A percentile compares a stretch with the other conserved stretches of the same genome.
Evolutionary conservation across 1,140 invertebrate genomes (phyloP).

Genomic region (Caenorhabditis latens): DNA sequence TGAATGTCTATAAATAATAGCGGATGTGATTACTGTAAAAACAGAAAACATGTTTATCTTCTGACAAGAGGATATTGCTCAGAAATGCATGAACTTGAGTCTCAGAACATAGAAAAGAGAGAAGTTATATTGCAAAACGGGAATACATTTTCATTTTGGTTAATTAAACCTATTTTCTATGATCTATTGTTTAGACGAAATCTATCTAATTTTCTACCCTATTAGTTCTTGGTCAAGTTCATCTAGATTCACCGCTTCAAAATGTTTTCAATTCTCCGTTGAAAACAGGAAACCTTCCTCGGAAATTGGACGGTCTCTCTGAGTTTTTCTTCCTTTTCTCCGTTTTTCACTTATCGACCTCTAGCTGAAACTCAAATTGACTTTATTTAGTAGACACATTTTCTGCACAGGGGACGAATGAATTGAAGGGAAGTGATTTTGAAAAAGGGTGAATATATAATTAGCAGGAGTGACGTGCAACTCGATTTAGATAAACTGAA

Average conservation of each 20-base stretch:
- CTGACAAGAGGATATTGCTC: not conserved
- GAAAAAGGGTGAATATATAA: slow-evolving; percentile 20
- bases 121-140: not conserved
- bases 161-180: not conserved
- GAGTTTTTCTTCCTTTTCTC: not conserved
- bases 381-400: slow-evolving; percentile 4
- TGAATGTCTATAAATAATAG: not conserved
- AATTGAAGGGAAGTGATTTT: slow-evolving; percentile 24
- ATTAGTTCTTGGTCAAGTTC: not conserved
- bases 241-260: not conserved
- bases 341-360: not conserved
- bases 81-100: not conserved
- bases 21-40: not conserved
- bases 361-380: slow-evolving; percentile 41
- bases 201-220: not conserved
- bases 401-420: not conserved
- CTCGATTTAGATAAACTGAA: not conserved
- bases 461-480: slow-evolving; percentile 30
- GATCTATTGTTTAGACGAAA: too few species aligned
- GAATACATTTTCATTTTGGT: not conserved
- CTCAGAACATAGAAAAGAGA: not conserved
- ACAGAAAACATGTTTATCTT: slow-evolving; percentile 26
- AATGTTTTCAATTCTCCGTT: not conserved
- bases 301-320: slow-evolving; percentile 14
- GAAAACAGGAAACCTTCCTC: slow-evolving; percentile 14